Evolutionary conservation across 2,113 vertebrate genomes (phyloP).

Genomic region (Ailuropoda melanoleuca): DNA sequence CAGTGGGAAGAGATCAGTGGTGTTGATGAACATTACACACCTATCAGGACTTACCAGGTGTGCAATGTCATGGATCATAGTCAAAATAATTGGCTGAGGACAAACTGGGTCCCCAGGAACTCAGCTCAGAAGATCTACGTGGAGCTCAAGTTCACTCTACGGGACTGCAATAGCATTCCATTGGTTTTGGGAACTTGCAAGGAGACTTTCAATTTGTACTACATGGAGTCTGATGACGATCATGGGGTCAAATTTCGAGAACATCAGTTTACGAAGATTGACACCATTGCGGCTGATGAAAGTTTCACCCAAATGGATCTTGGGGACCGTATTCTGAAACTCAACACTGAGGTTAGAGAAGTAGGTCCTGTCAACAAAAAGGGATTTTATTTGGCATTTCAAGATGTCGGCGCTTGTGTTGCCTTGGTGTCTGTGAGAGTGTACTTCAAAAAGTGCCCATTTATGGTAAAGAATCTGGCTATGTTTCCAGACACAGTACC

Average conservation of each 20-base stretch:
- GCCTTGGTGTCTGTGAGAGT: slow-evolving; percentile 92
- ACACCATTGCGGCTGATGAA: slow-evolving; percentile 98
- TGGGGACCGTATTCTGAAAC: slow-evolving; percentile 97
- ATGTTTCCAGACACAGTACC: slow-evolving; percentile 97
- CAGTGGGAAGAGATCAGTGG: slow-evolving; percentile 99
- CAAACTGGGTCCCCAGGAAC: slow-evolving; percentile 97
- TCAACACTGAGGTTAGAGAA: slow-evolving; percentile 97
- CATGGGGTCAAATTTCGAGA: slow-evolving; percentile 94
- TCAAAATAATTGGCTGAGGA: slow-evolving; percentile 99
- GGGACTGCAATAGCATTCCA: slow-evolving; percentile 99
- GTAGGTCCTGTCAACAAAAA: slow-evolving; percentile 95
- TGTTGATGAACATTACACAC: slow-evolving; percentile 98
- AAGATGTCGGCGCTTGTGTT: slow-evolving; percentile 91
- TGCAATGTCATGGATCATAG: slow-evolving; percentile 99
- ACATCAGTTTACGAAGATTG: slow-evolving; percentile 96
- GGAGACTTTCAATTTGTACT: slow-evolving; percentile 98
- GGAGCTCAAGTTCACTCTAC: slow-evolving; percentile 98
- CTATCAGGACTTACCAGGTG: slow-evolving; percentile 98
- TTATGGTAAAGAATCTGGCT: slow-evolving; percentile 95
- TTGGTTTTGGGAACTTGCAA: slow-evolving; percentile 97
- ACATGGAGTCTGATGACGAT: slow-evolving; percentile 96
- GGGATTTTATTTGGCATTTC: slow-evolving; percentile 98
- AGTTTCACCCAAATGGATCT: slow-evolving; percentile 99
- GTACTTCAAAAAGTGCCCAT: slow-evolving; percentile 98
- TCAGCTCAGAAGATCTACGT: slow-evolving; percentile 98